phyloP scores from a whole-genome alignment of 1,140 invertebrate genomes.

The Lysiphlebus fabarum region DNA sequence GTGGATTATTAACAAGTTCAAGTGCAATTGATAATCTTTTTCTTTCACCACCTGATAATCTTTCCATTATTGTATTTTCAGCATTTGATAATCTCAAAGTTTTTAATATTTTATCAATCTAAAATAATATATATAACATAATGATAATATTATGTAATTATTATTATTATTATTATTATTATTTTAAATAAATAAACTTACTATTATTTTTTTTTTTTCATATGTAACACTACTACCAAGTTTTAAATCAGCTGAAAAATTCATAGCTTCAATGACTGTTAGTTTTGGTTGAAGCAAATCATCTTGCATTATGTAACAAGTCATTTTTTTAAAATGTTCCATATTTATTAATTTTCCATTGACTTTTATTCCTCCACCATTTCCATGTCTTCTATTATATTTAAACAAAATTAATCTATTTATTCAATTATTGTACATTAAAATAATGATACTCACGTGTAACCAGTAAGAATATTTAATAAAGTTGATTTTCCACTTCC shows the following conservation, averaged over 20 bases:
- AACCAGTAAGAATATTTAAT: constrained; percentile 80
- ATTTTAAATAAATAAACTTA: background rate
- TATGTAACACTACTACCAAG: constrained; percentile 62
- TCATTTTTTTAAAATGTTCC: constrained; percentile 77
- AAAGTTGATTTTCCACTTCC: constrained; percentile 89
- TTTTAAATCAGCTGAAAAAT: constrained; percentile 83
- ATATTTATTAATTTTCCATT: constrained; percentile 75
- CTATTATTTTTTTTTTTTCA: background rate
- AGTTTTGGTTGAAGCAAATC: constrained; percentile 83
- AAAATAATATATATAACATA: constrained; percentile 33
- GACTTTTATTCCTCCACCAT: constrained; percentile 65
- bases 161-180: too few species aligned
- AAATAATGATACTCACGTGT: constrained; percentile 63
- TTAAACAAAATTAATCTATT: too few species aligned
- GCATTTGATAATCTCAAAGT: constrained; percentile 63
- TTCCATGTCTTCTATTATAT: constrained; percentile 33
- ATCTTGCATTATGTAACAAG: constrained; percentile 93
- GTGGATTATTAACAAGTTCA: constrained; percentile 93
- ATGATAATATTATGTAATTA: background rate
- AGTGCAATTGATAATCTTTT: constrained; percentile 89
- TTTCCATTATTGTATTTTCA: constrained; percentile 67
- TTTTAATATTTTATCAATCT: constrained; percentile 72
- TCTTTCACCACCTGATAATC: constrained; percentile 85
- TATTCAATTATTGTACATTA: too few species aligned
- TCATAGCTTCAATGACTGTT: constrained; percentile 81